Percentiles rank a stretch among this genome's conserved stretches.
These are phyloP conservation scores for Drosophila quadrilineata DNA, from an alignment of 1,140 invertebrate species.

Conservation along the genomic window DNA sequence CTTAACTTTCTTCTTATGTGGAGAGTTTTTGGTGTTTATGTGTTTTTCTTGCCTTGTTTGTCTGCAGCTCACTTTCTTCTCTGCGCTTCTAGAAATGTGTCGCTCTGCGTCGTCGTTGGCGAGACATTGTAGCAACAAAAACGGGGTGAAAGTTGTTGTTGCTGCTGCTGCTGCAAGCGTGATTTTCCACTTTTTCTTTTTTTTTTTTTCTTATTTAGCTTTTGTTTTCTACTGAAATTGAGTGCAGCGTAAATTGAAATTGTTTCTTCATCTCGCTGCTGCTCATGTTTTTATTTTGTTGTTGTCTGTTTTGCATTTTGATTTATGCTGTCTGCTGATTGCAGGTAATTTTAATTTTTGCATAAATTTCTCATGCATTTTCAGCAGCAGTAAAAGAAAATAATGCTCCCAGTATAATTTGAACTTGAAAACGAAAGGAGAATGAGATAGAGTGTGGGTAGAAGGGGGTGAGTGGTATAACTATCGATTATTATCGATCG, in stretches of 20 bases:
- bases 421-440: conserved; percentile 62
- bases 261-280: conserved; percentile 1
- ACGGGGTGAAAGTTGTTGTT: conserved; percentile 71
- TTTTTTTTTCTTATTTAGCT: conserved; percentile 71
- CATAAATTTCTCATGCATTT: conserved; percentile 59
- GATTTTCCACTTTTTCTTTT: conserved; percentile 78
- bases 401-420: conserved; percentile 42
- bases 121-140: conserved; percentile 11
- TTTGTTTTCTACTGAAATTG: conserved; percentile 34
- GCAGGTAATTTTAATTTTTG: conserved; percentile 60
- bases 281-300: background rate
- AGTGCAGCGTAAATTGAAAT: conserved; percentile 14
- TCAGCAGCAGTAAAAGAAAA: conserved; percentile 17
- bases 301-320: conserved; percentile 35
- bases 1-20: conserved; percentile 37
- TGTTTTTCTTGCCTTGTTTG: background rate
- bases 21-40: background rate
- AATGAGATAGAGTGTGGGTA: conserved; percentile 3
- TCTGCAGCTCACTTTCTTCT: conserved; percentile 49
- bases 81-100: conserved; percentile 38
- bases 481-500: conserved; percentile 29
- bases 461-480: conserved; percentile 5
- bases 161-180: conserved; percentile 49
- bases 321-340: conserved; percentile 64
- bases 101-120: no score